These are phyloP conservation scores for Syngnathus typhle DNA, from an alignment of 2,113 vertebrate species.

Conservation along the genomic window DNA sequence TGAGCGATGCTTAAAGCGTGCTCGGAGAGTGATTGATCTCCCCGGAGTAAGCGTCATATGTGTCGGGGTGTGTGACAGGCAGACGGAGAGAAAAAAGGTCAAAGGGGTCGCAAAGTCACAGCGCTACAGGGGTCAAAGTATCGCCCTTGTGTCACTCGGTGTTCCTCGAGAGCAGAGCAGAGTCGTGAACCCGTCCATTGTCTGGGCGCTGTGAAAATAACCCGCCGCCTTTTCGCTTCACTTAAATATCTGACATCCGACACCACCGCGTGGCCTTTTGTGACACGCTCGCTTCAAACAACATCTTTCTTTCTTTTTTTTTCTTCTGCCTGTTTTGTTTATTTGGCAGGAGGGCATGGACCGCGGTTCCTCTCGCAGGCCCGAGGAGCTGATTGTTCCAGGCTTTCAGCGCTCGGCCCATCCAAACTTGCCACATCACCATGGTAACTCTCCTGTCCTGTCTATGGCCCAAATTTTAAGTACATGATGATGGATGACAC, in stretches of 20 bases:
- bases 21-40: slow-evolving; percentile 20
- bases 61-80: not conserved
- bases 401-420: slow-evolving; percentile 72
- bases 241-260: slow-evolving; percentile 21
- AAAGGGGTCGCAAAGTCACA: slow-evolving; percentile 24
- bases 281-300: not conserved
- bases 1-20: slow-evolving; percentile 25
- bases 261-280: slow-evolving; percentile 10
- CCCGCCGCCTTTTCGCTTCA: not conserved
- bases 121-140: slow-evolving; percentile 23
- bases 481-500: not conserved
- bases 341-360: slow-evolving; percentile 82
- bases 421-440: slow-evolving; percentile 73
- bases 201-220: slow-evolving; percentile 31
- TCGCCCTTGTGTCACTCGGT: slow-evolving; percentile 24
- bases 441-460: slow-evolving; percentile 70
- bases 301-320: slow-evolving; percentile 2
- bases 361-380: slow-evolving; percentile 70
- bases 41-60: slow-evolving; percentile 9
- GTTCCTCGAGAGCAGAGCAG: slow-evolving; percentile 37
- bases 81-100: slow-evolving; percentile 1
- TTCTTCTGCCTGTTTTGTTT: slow-evolving; percentile 15
- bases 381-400: slow-evolving; percentile 72
- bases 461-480: not conserved
- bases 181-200: slow-evolving; percentile 12